A percentile compares a stretch with the other conserved stretches of the same genome.
Evolutionary conservation across 2,113 vertebrate genomes (phyloP).

Genomic region (Oxygymnocypris stewartii): DNA sequence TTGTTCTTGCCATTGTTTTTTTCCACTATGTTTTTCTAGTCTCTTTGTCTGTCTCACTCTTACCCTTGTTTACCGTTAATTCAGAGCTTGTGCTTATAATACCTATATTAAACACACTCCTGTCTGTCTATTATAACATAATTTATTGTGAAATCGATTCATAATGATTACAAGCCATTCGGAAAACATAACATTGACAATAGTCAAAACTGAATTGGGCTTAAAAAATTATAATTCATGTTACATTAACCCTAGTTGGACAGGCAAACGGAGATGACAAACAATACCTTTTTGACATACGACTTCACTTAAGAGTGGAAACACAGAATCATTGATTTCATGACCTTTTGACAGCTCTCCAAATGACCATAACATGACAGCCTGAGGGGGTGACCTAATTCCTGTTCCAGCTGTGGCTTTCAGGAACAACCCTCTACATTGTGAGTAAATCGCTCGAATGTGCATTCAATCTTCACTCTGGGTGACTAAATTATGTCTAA

Average conservation of each 20-base stretch:
- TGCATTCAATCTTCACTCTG: no score
- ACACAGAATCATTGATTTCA: slow-evolving; percentile 39
- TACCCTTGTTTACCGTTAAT: background rate
- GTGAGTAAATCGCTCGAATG: no score
- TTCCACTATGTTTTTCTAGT: background rate
- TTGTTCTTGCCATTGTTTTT: background rate
- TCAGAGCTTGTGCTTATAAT: background rate
- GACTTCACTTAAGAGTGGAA: slow-evolving; percentile 21
- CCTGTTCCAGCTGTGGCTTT: slow-evolving; percentile 17
- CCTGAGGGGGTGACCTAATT: background rate
- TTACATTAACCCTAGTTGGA: background rate
- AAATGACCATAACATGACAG: slow-evolving; percentile 41
- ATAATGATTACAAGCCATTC: background rate
- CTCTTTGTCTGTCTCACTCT: background rate
- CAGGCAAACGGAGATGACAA: background rate
- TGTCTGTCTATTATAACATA: background rate
- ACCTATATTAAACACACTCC: background rate
- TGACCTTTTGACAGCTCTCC: slow-evolving; percentile 42
- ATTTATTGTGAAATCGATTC: background rate
- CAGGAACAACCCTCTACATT: background rate
- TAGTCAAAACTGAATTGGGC: background rate
- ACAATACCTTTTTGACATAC: slow-evolving; percentile 35
- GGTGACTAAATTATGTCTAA: no score
- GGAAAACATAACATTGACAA: background rate
- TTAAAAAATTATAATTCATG: background rate